A percentile compares a stretch with the other conserved stretches of the same genome.
These are phyloP conservation scores for Yponomeuta sedellus DNA, from an alignment of 2,888 invertebrate species.

Conservation along the genomic window DNA sequence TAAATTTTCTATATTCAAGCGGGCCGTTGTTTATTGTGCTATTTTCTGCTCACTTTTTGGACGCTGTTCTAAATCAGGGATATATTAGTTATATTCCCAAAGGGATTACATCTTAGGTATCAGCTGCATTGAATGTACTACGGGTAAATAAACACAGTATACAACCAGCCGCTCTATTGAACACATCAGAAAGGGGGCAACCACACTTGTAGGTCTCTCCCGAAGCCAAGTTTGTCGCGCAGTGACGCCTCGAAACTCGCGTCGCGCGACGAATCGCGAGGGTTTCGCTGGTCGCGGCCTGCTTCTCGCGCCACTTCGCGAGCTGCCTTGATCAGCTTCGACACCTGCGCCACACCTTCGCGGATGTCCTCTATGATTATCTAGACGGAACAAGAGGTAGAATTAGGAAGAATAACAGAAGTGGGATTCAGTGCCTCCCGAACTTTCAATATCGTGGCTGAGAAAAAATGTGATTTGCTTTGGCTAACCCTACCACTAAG, in stretches of 20 bases:
- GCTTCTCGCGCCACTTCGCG: slow-evolving; percentile 59
- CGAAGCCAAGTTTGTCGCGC: slow-evolving; percentile 74
- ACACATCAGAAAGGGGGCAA: slow-evolving; percentile 71
- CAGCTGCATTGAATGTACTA: no score
- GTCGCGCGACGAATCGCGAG: slow-evolving; percentile 64
- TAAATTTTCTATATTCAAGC: background rate
- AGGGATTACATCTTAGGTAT: no score
- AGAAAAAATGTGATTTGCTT: no score
- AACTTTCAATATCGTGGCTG: no score
- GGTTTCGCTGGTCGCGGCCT: slow-evolving; percentile 47
- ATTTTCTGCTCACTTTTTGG: background rate
- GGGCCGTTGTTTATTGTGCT: background rate
- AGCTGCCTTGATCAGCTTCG: slow-evolving; percentile 56
- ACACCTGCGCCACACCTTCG: slow-evolving; percentile 65
- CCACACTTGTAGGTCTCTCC: slow-evolving; percentile 73
- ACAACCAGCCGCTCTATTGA: slow-evolving; percentile 29
- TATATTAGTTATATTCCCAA: no score
- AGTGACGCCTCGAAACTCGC: slow-evolving; percentile 61
- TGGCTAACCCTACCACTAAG: no score
- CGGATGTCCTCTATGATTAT: slow-evolving; percentile 57
- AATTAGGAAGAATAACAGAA: background rate
- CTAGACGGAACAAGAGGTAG: slow-evolving; percentile 27
- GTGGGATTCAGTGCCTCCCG: background rate
- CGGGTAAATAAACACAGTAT: background rate
- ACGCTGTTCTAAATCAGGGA: no score